A percentile compares a stretch with the other conserved stretches of the same genome.
phyloP scores from a whole-genome alignment of 1,140 invertebrate species.

The Drosophila jambulina region DNA sequence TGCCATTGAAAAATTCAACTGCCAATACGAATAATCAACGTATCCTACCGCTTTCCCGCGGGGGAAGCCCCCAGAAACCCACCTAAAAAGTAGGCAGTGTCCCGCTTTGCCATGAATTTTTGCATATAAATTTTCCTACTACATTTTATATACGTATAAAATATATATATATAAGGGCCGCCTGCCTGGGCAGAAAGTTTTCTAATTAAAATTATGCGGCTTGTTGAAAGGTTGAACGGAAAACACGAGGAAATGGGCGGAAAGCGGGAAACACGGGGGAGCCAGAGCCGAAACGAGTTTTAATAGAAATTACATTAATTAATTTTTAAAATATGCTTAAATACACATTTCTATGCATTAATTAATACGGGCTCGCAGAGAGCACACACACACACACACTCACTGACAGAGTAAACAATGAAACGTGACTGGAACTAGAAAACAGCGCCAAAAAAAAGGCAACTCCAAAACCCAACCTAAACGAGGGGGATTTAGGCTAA shows the following conservation, averaged over 20 bases:
- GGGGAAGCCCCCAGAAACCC: neutral
- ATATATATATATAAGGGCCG: constrained; percentile 25
- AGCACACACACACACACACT: constrained; percentile 4
- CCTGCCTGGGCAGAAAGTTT: constrained; percentile 59
- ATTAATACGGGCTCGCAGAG: constrained; percentile 42
- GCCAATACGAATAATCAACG: constrained; percentile 20
- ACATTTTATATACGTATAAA: constrained; percentile 4
- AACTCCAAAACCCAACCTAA: neutral
- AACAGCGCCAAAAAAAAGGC: neutral
- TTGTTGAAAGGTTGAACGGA: constrained; percentile 41
- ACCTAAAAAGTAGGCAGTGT: constrained; percentile 52
- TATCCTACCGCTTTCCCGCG: neutral
- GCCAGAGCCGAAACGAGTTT: constrained; percentile 35
- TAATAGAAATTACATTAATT: constrained; percentile 79
- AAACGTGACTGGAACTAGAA: constrained; percentile 56
- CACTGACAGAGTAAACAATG: constrained; percentile 34
- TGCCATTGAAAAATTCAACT: constrained; percentile 16
- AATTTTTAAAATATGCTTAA: constrained; percentile 77
- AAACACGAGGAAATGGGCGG: neutral
- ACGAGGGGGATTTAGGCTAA: constrained; percentile 31
- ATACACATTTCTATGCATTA: constrained; percentile 66
- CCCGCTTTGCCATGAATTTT: constrained; percentile 18
- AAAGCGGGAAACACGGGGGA: neutral
- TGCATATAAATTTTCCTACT: neutral
- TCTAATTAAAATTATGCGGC: constrained; percentile 79